phyloP scores from a whole-genome alignment of 2,797 vertebrate genomes.

The Cryptoblepharus egeriae region DNA sequence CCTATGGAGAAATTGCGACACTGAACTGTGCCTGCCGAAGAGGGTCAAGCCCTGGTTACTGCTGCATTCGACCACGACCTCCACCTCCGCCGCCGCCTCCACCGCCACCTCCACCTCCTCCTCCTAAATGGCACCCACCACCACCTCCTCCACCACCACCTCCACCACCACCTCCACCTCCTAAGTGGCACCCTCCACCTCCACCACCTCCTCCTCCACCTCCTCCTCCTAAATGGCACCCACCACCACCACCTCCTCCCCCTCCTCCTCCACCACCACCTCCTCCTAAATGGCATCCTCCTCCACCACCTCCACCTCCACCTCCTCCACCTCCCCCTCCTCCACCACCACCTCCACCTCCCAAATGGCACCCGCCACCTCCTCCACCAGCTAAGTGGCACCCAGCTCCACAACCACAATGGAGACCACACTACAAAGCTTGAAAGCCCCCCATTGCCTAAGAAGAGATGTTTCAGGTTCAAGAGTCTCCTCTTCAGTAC shows the following conservation, averaged over 20 bases:
- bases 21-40: not conserved
- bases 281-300: not conserved
- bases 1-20: not conserved
- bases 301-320: not conserved
- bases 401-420: not conserved
- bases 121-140: no score
- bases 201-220: not conserved
- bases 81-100: accelerated
- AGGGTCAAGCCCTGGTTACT: not conserved
- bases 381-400: not conserved
- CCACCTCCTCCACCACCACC: not conserved
- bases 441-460: not conserved
- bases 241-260: accelerated
- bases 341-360: not conserved
- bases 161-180: not conserved
- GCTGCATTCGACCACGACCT: not conserved
- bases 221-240: not conserved
- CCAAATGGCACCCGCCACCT: not conserved
- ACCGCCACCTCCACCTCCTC: not conserved
- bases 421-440: not conserved
- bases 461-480: not conserved
- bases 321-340: not conserved
- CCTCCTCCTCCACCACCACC: not conserved
- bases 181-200: not conserved
- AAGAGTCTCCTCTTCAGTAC: conserved; percentile 1